Conservation (phyloP, 2,113 vertebrate genomes). For the Nycticorax nycticorax region DNA sequence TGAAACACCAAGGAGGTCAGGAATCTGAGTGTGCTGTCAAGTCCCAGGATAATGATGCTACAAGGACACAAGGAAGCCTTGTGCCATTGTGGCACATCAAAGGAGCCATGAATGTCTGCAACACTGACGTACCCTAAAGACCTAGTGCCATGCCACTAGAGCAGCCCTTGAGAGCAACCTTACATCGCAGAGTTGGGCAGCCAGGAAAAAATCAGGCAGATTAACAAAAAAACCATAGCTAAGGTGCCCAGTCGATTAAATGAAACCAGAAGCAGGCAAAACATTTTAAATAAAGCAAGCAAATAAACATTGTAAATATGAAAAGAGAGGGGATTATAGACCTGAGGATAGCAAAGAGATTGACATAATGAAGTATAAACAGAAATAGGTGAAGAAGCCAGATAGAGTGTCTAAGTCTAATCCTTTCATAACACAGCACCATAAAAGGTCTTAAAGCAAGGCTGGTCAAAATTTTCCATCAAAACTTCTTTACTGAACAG, state of each 20-base stretch:
- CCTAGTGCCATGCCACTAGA: background rate
- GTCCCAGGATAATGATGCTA: background rate
- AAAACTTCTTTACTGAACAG: background rate
- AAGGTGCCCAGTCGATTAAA: background rate
- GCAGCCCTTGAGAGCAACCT: background rate
- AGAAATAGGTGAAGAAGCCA: background rate
- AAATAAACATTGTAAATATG: background rate
- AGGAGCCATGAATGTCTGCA: background rate
- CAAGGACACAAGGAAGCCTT: background rate
- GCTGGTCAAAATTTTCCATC: slow-evolving; percentile 23
- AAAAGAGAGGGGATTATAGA: background rate
- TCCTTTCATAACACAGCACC: background rate
- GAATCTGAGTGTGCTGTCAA: background rate
- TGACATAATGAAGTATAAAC: background rate
- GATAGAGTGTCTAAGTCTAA: background rate
- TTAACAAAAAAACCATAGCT: background rate
- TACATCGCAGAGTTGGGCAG: background rate
- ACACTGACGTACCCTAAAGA: background rate
- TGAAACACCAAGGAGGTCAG: background rate
- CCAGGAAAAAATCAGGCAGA: background rate
- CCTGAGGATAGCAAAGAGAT: background rate
- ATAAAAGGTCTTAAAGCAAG: slow-evolving; percentile 14
- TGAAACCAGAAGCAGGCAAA: background rate
- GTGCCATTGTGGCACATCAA: background rate
- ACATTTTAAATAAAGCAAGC: background rate